phyloP scores from a whole-genome alignment of 2,888 invertebrate genomes.

The Epistrophe grossulariae region DNA sequence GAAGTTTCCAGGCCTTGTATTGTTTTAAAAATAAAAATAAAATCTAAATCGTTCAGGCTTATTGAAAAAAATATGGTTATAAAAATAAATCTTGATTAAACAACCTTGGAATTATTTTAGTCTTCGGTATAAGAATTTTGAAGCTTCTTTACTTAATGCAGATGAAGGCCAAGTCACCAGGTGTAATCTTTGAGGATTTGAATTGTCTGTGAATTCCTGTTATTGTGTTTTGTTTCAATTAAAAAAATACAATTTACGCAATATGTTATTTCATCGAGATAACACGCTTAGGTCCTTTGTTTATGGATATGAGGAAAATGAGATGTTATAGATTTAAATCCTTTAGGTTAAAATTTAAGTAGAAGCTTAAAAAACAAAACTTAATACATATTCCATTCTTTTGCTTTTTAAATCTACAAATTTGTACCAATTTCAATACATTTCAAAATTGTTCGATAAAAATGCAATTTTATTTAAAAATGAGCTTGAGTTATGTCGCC shows the following conservation, averaged over 20 bases:
- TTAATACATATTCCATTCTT: too few relatives aligned
- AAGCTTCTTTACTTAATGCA: background rate
- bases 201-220: background rate
- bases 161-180: constrained; percentile 3
- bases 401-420: too few relatives aligned
- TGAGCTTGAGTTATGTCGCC: too few relatives aligned
- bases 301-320: background rate
- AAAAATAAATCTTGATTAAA: constrained; percentile 30
- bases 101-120: background rate
- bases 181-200: background rate
- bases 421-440: too few relatives aligned
- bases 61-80: constrained; percentile 15
- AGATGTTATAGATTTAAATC: background rate
- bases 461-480: too few relatives aligned
- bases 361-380: too few relatives aligned
- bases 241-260: background rate
- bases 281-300: background rate
- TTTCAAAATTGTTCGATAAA: too few relatives aligned
- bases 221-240: background rate
- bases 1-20: background rate
- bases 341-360: too few relatives aligned
- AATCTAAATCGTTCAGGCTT: background rate
- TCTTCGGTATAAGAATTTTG: constrained; percentile 2
- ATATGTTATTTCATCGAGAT: background rate
- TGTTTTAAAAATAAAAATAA: background rate